phyloP scores from a whole-genome alignment of 2,888 invertebrate species.

The Agrypnus murinus region DNA sequence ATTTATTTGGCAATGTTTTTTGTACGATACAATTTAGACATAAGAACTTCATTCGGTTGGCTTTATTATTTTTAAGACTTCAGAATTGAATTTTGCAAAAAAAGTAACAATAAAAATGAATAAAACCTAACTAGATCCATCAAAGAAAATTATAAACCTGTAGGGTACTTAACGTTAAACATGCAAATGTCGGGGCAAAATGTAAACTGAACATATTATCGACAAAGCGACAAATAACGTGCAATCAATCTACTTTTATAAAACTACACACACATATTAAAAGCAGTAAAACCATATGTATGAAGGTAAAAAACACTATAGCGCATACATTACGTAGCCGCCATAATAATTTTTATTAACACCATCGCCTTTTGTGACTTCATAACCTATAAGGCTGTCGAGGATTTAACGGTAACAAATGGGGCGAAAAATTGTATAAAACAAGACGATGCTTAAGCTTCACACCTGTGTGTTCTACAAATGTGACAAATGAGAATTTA shows the following conservation, averaged over 20 bases:
- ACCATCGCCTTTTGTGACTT: conserved; percentile 15
- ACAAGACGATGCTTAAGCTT: conserved; percentile 5
- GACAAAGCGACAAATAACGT: conserved; percentile 27
- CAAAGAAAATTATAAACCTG: conserved; percentile 23
- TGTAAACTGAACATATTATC: conserved; percentile 27
- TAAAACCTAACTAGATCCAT: conserved; percentile 7
- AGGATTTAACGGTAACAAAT: conserved; percentile 14
- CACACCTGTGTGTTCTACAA: conserved; percentile 2
- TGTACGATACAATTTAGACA: no score
- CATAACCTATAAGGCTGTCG: background rate
- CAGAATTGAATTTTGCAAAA: no score
- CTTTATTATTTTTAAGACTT: no score
- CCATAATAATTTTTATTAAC: conserved; percentile 18
- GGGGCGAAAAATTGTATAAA: conserved; percentile 13
- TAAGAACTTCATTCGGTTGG: no score
- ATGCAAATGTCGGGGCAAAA: conserved; percentile 20
- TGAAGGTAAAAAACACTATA: background rate
- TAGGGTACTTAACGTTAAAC: conserved; percentile 21
- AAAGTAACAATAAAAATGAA: background rate
- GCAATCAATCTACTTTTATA: conserved; percentile 21
- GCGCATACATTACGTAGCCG: conserved; percentile 3
- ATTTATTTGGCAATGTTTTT: no score
- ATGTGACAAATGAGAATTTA: no score
- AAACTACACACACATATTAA: conserved; percentile 2
- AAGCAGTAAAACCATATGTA: conserved; percentile 4